Base-by-base conservation (phyloP, 1,140 invertebrate genomes). In the Halyomorpha halys region DNA sequence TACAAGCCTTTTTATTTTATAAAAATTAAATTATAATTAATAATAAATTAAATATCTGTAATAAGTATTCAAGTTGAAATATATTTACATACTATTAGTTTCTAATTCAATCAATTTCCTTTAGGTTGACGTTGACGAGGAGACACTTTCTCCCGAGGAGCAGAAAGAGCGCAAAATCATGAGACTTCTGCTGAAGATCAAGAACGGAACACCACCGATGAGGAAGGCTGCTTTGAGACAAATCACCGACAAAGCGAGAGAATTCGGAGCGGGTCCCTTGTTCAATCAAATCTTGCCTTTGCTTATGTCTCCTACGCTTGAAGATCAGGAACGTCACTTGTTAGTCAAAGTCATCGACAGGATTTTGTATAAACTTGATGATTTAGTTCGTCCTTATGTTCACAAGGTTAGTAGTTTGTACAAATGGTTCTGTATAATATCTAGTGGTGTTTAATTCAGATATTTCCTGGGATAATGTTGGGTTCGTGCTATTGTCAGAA, bases 321-420 rank as follows among this genome's bases (percentile, higher is more conserved):
- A 99, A 77, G 97, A 99, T 78, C 97, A 99, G 76, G 97, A 99
- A 74, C 81, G 97, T 34, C 97, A 99, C 85, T 82, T 99, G 64
- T 80, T 99, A n/a, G 97, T 99, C 0, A 99, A 99, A 83, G 94
- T 99, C 59, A 99, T 99, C 70, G 97, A 99, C 76, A 80, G 97
- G 45, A 97, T 99, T 74, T 77, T 99, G 2, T 99, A 99, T 76
- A 99, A 99, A 78, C 76, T 99, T 49, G 97, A 99, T 72, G 97
- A 99, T 77, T 79, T 99, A 59, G 97, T 99, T 13, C 82, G 97
- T 62, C 97, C 97, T 0, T 99, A 99, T 74, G 97, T 99, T 2
- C 97, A 99, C 77, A 99, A 99, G 77, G 86, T 88, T 39, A 77
- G 76, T 70, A n/a, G n/a, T n/a, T n/a, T n/a, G n/a, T n/a, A n/a